These are phyloP conservation scores for Ophiodon elongatus DNA, from an alignment of 2,113 vertebrate genomes.

Conservation along the genomic window DNA sequence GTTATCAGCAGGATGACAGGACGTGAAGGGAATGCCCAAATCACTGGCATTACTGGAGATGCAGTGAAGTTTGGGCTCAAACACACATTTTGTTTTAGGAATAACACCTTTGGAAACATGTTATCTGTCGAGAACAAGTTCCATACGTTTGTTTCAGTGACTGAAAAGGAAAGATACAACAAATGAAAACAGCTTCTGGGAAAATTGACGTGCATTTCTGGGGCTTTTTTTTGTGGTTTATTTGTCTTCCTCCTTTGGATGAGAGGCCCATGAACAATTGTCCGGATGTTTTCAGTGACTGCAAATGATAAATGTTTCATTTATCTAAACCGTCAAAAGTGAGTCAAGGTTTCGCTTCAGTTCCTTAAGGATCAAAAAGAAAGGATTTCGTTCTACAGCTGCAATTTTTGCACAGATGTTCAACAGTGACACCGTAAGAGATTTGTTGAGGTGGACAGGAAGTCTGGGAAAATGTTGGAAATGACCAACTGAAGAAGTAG, in stretches of 20 bases:
- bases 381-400: neutral
- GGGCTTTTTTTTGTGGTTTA: neutral
- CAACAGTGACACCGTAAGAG: constrained; percentile 4
- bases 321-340: neutral
- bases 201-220: constrained; percentile 4
- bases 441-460: neutral
- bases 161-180: constrained; percentile 69
- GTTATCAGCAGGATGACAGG: constrained; percentile 44
- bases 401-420: neutral
- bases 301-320: neutral
- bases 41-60: constrained; percentile 20
- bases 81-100: constrained; percentile 33
- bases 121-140: constrained; percentile 22
- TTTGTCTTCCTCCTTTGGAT: neutral
- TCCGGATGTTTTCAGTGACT: neutral
- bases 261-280: neutral
- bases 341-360: neutral
- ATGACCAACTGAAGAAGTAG: neutral
- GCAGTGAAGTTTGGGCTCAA: constrained; percentile 35
- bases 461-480: neutral
- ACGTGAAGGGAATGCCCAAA: constrained; percentile 17
- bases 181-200: neutral
- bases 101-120: constrained; percentile 41
- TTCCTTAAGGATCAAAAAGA: constrained; percentile 4
- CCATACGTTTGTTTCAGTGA: constrained; percentile 41